Evolutionary conservation across 2,113 vertebrate species (phyloP), one percentile per base, ranked within the genome.

Genomic region (Callionymus lyra): DNA sequence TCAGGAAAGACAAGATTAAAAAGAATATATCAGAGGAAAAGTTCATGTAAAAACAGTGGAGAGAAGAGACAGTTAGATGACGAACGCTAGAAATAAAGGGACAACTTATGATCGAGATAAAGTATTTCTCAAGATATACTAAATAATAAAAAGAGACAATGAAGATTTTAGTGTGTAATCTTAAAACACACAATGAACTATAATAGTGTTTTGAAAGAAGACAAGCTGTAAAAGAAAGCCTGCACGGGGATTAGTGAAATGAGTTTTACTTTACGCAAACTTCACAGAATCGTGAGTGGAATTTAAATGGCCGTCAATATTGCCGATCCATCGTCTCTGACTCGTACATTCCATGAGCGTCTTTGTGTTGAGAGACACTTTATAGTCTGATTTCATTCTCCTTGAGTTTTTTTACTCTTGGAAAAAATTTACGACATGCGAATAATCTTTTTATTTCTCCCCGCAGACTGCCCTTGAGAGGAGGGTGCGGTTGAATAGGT

Each of bases 401-500:
- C 16, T 6, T 12, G n/a, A 34, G 62, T n/a, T 31, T 4, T 31
- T 9, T 50, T 15, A 1, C 38, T 52, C 47, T 52, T 52, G 59
- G 55, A 15, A 10, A 34, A 52, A 58, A 56, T 56, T 58, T 55
- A 48, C 55, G 48, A 43, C 52, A 41, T 57, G 54, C 63, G 41
- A 11, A 27, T 17, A 18, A 31, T 63, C 54, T 56, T 57, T 41
- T 51, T 21, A 45, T 34, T 64, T 39, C 34, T 18, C 38, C 41
- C 41, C 17, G 42, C 50, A 14, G 38, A 52, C 44, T 57, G 57
- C 47, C 63, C 50, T 47, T 59, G 60, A 65, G 53, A 56, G 45
- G 35, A 45, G 44, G 17, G 37, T 31, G 38, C 45, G 66, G 50
- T 36, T 50, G 37, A 56, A 44, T 44, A 49, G 39, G 40, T 61